Evolutionary conservation across 2,113 vertebrate genomes (phyloP).

Genomic region (Apteryx owenii): DNA sequence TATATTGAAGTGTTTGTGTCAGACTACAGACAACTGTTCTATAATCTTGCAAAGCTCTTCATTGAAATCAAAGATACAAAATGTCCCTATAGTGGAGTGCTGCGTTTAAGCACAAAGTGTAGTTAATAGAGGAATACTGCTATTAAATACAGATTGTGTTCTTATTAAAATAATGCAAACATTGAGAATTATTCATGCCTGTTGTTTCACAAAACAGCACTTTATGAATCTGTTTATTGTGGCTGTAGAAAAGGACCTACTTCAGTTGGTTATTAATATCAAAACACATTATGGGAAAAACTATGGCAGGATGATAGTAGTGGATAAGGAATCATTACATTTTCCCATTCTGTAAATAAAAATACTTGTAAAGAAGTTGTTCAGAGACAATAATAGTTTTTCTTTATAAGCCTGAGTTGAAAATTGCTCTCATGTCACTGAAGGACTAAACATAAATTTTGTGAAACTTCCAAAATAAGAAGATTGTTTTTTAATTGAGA

Average conservation of each 20-base stretch:
- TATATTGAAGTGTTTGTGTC: conserved; percentile 18
- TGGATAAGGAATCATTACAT: background rate
- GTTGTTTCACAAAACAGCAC: background rate
- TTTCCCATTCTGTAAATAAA: conserved; percentile 5
- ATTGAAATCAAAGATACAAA: conserved; percentile 29
- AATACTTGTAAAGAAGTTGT: background rate
- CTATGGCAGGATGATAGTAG: background rate
- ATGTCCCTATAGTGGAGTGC: background rate
- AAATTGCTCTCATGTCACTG: background rate
- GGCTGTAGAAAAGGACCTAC: background rate
- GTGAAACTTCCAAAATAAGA: background rate
- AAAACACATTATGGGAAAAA: background rate
- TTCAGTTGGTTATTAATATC: background rate
- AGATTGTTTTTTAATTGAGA: background rate
- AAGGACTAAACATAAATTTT: background rate
- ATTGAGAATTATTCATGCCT: background rate
- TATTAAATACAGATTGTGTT: background rate
- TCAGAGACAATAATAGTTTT: background rate
- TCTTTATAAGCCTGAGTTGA: background rate
- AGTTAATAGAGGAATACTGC: background rate
- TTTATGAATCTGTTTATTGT: background rate
- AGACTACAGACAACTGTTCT: conserved; percentile 34
- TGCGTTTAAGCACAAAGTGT: conserved; percentile 9
- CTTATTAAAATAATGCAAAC: background rate
- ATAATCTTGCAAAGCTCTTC: conserved; percentile 27